These are phyloP conservation scores for Rana temporaria DNA, from an alignment of 2,113 vertebrate genomes.

Conservation along the genomic window DNA sequence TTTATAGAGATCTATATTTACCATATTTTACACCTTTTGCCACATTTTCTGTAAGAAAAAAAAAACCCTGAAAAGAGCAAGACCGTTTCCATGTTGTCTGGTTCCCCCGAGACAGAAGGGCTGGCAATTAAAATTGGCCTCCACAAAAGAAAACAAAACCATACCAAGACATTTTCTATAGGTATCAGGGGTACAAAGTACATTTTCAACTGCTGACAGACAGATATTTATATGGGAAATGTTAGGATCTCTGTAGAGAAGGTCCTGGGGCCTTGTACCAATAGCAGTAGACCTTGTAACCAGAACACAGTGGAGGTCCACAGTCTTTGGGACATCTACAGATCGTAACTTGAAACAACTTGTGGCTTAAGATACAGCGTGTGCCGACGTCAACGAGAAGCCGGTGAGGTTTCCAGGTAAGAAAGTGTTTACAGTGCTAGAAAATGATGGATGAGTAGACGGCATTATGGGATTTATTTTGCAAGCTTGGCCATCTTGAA, in stretches of 20 bases:
- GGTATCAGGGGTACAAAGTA: background rate
- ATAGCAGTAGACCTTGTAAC: background rate
- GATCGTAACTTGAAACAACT: background rate
- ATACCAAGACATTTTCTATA: background rate
- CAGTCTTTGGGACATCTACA: no score
- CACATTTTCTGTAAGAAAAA: background rate
- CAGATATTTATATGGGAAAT: background rate
- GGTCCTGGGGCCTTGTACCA: background rate
- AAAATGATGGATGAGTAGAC: background rate
- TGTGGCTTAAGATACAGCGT: background rate
- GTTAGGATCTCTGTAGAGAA: background rate
- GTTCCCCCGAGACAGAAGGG: background rate
- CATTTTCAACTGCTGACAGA: background rate
- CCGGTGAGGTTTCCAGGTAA: background rate
- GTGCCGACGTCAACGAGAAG: background rate
- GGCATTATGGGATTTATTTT: slow-evolving; percentile 68
- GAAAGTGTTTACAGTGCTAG: background rate
- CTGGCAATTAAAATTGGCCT: background rate
- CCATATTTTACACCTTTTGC: slow-evolving; percentile 34
- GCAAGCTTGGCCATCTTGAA: slow-evolving; percentile 80
- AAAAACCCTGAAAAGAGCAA: background rate
- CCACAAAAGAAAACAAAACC: background rate
- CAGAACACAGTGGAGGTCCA: background rate
- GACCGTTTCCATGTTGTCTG: background rate
- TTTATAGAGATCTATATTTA: slow-evolving; percentile 35